A percentile compares a stretch with the other conserved stretches of the same genome.
Conservation (phyloP, 1,140 invertebrate genomes). For the Lethrus apterus region DNA sequence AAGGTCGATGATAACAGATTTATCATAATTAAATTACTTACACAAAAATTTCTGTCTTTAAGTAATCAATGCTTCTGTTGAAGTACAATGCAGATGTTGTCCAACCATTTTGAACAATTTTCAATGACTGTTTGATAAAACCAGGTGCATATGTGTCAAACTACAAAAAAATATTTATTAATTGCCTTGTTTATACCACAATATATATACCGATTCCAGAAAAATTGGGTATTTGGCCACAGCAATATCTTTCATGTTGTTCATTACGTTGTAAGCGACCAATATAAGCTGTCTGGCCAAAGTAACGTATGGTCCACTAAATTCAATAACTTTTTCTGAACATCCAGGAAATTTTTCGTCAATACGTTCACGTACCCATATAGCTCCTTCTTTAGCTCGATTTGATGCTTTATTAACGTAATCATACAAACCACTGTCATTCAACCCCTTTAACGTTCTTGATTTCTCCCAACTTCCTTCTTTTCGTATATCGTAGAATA, state of each 20-base stretch:
- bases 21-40: too few relatives aligned
- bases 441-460: slow-evolving; percentile 11
- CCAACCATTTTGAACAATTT: slow-evolving; percentile 36
- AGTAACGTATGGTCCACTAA: slow-evolving; percentile 52
- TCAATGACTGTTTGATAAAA: slow-evolving; percentile 50
- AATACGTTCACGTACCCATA: slow-evolving; percentile 52
- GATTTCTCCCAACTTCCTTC: slow-evolving; percentile 26
- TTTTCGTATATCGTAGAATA: slow-evolving; percentile 27
- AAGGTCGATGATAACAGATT: neutral
- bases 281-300: slow-evolving; percentile 50
- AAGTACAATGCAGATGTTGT: slow-evolving; percentile 34
- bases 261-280: slow-evolving; percentile 48
- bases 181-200: slow-evolving; percentile 1
- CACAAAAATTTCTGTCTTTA: slow-evolving; percentile 68
- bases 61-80: slow-evolving; percentile 43
- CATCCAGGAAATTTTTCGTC: slow-evolving; percentile 60
- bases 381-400: slow-evolving; percentile 46
- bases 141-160: slow-evolving; percentile 65
- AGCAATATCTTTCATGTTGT: slow-evolving; percentile 47
- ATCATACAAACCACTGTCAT: slow-evolving; percentile 45
- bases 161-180: slow-evolving; percentile 35
- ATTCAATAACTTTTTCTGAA: slow-evolving; percentile 48
- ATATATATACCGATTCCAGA: slow-evolving; percentile 46
- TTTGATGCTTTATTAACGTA: slow-evolving; percentile 51
- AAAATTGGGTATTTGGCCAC: slow-evolving; percentile 56